phyloP scores from a whole-genome alignment of 2,888 invertebrate species.

The Autographa gamma region DNA sequence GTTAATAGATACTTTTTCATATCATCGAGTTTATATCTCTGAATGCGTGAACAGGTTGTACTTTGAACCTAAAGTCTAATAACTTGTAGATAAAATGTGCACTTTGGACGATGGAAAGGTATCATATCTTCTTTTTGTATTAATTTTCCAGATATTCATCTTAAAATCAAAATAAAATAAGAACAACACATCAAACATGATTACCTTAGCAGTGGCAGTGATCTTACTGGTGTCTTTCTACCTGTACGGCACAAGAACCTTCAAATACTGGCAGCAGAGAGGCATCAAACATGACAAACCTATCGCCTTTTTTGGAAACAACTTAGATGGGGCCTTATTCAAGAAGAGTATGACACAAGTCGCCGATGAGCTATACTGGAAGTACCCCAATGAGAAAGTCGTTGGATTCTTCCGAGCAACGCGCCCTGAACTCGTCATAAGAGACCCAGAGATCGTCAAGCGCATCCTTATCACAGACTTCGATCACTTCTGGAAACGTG shows the following conservation, averaged over 20 bases:
- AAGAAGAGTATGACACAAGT: constrained; percentile 36
- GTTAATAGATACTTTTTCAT: not conserved
- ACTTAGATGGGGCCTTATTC: constrained; percentile 13
- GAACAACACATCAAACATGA: constrained; percentile 17
- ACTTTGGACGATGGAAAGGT: not conserved
- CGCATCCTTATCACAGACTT: constrained; percentile 62
- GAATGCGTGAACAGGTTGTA: not conserved
- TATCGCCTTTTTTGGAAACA: constrained; percentile 40
- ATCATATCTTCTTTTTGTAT: not conserved
- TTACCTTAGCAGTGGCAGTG: constrained; percentile 25
- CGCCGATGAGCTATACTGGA: constrained; percentile 56
- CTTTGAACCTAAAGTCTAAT: not conserved
- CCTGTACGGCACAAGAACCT: constrained; percentile 46
- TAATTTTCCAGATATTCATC: constrained; percentile 14
- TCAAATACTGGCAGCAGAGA: constrained; percentile 54
- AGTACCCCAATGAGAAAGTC: constrained; percentile 65
- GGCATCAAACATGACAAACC: constrained; percentile 50
- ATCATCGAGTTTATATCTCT: not conserved
- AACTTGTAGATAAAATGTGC: not conserved
- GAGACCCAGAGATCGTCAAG: constrained; percentile 66
- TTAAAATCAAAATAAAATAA: not conserved
- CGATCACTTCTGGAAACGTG: constrained; percentile 32
- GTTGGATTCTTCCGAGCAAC: constrained; percentile 65
- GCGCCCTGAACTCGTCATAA: constrained; percentile 63
- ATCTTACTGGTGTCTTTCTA: constrained; percentile 35